A percentile compares a stretch with the other conserved stretches of the same genome.
Conservation (phyloP, 2,888 invertebrate species). For the Hanleya hanleyi region DNA sequence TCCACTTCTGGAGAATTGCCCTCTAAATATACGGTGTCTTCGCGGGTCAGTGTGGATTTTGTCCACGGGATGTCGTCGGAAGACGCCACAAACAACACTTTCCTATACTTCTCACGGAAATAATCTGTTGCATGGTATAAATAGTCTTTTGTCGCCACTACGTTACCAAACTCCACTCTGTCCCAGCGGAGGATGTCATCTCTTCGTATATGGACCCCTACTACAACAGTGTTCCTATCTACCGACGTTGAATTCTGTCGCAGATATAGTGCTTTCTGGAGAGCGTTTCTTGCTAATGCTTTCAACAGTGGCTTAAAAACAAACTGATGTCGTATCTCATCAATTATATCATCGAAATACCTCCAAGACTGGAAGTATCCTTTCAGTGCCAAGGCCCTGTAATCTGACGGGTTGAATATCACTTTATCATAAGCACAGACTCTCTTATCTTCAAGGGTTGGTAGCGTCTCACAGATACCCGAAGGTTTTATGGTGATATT, state of each 20-base stretch:
- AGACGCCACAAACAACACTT: slow-evolving; percentile 5
- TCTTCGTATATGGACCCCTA: background rate
- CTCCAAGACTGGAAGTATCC: slow-evolving; percentile 11
- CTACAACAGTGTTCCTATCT: background rate
- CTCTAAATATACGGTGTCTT: background rate
- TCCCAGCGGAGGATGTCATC: background rate
- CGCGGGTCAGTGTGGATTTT: background rate
- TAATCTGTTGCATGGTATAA: background rate
- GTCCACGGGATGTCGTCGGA: background rate
- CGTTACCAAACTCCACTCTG: background rate
- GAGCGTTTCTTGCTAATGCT: background rate
- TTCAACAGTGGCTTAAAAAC: background rate
- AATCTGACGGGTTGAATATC: background rate
- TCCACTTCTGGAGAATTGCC: background rate
- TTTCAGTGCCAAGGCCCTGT: background rate
- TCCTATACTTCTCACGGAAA: background rate
- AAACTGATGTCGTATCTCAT: background rate
- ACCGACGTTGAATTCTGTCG: background rate
- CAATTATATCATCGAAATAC: background rate
- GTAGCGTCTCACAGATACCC: background rate
- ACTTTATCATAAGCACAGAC: background rate
- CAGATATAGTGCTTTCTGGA: background rate
- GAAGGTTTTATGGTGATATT: background rate
- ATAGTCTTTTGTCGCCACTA: background rate
- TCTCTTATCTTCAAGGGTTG: background rate